phyloP scores from a whole-genome alignment of 2,888 invertebrate species.

The Zhuqinia jingwanae region DNA sequence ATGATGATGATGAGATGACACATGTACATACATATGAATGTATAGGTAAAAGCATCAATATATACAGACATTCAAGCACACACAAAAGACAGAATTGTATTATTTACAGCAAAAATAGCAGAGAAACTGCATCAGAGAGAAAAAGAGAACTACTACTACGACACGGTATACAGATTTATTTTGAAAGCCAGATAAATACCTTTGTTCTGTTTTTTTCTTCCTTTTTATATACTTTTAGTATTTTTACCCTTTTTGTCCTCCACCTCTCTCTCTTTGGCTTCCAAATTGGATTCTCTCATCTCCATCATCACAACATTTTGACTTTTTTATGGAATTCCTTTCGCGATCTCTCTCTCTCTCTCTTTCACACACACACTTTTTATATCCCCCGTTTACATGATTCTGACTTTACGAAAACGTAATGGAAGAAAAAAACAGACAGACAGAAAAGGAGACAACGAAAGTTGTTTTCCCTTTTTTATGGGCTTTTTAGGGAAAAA shows the following conservation, averaged over 20 bases:
- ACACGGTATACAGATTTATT: too few relatives aligned
- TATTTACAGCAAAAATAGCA: constrained; percentile 4
- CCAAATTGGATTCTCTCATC: constrained; percentile 61
- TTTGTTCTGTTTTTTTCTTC: constrained; percentile 32
- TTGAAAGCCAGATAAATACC: constrained; percentile 41
- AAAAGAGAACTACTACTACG: too few relatives aligned
- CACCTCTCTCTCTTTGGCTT: constrained; percentile 25
- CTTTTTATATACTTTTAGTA: constrained; percentile 11
- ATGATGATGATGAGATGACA: constrained; percentile 31
- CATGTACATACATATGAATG: too few relatives aligned
- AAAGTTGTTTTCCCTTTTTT: neutral
- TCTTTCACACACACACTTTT: too few relatives aligned
- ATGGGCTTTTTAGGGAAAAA: constrained; percentile 1
- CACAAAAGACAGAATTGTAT: constrained; percentile 8
- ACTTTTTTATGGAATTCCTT: constrained; percentile 56
- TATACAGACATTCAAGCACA: neutral
- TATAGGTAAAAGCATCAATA: constrained; percentile 18
- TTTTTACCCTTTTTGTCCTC: constrained; percentile 39
- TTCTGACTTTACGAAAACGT: too few relatives aligned
- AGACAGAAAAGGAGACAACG: neutral
- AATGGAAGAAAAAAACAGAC: too few relatives aligned
- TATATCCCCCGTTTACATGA: too few relatives aligned
- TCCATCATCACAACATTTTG: constrained; percentile 33
- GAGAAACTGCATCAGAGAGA: neutral
- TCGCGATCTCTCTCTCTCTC: neutral